Percentiles rank a stretch among this genome's conserved stretches.
phyloP scores from a whole-genome alignment of 2,888 invertebrate species.

The Neoscelio sp. region DNA sequence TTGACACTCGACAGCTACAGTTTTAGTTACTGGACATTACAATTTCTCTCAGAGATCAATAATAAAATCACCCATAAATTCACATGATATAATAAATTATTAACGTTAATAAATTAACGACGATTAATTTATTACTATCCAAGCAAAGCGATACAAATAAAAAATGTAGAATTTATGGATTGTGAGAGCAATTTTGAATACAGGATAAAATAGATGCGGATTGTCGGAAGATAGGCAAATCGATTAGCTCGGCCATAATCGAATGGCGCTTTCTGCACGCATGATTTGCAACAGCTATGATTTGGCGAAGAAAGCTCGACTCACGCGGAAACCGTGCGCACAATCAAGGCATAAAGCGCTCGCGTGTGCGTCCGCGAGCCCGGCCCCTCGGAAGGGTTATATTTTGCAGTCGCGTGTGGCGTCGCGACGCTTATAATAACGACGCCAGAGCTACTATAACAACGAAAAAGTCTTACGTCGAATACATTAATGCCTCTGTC shows the following conservation, averaged over 20 bases:
- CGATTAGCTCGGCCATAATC: conserved; percentile 39
- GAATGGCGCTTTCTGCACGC: conserved; percentile 39
- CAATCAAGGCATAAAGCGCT: conserved; percentile 54
- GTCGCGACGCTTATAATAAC: conserved; percentile 75
- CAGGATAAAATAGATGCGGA: neutral
- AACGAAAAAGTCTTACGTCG: conserved; percentile 72
- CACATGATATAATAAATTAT: too few species aligned
- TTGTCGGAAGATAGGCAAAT: conserved; percentile 29
- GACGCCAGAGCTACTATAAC: conserved; percentile 69
- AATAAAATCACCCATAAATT: too few species aligned
- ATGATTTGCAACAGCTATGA: conserved; percentile 53
- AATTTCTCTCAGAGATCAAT: too few species aligned
- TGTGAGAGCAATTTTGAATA: neutral
- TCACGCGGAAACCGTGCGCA: conserved; percentile 47
- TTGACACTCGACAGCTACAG: too few species aligned
- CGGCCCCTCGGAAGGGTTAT: conserved; percentile 63
- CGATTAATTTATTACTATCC: too few species aligned
- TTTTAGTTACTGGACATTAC: too few species aligned
- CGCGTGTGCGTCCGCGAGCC: conserved; percentile 67
- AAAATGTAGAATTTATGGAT: too few species aligned
- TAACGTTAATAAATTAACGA: too few species aligned
- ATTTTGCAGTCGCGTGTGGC: conserved; percentile 76
- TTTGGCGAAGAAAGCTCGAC: conserved; percentile 52
- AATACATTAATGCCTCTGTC: conserved; percentile 72
- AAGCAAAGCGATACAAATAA: too few species aligned